Base-by-base conservation (phyloP, 2,888 invertebrate genomes). In the Cremastinae sp. region DNA sequence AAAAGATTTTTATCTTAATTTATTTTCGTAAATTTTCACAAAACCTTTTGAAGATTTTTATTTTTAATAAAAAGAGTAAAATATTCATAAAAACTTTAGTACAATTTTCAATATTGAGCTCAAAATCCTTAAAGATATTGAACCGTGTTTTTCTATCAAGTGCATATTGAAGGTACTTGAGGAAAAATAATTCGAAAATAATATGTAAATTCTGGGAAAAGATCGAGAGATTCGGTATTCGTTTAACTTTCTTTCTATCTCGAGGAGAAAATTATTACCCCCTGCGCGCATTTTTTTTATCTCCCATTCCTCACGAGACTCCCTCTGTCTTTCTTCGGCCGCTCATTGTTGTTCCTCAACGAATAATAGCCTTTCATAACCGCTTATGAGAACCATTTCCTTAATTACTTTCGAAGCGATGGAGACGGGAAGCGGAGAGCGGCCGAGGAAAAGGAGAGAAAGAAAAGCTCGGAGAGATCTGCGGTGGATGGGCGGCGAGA, bases 291-390 rank as follows among this genome's bases (percentile, higher is more conserved):
- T 20, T 20, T 18, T 47, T 47, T 28, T 14, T 45, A 16, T 18
- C 43, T 45, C 16, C 20, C 22, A n/a, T 14, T 43, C 14, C 43
- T 53, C 28, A 51, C 20, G 45, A 47, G 58, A 45, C 10, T 49
- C 18, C 59, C 34, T 41, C 16, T 18, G 28, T 38, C 41, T 43
- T 36, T 49, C 66, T 47, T 45, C 59, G 1, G n/a, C 56, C 77
- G 49, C 74, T 65, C 62, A 78, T 78, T 71, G 71, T 74, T 78
- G 77, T 78, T 74, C 5, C 49, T 71, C 74, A 74, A 71, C 74
- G 71, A 74, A 74, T 70, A 78, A 78, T 77, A 78, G 79, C 81
- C 81, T 84, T 84, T 84, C 83, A 83, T 82, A 83, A 82, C 80
- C 82, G 81, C 77, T 78, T 73, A 76, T 66, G 61, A 70, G 62